Base-by-base conservation (phyloP, 1,140 invertebrate species). In the Asobara japonica region DNA sequence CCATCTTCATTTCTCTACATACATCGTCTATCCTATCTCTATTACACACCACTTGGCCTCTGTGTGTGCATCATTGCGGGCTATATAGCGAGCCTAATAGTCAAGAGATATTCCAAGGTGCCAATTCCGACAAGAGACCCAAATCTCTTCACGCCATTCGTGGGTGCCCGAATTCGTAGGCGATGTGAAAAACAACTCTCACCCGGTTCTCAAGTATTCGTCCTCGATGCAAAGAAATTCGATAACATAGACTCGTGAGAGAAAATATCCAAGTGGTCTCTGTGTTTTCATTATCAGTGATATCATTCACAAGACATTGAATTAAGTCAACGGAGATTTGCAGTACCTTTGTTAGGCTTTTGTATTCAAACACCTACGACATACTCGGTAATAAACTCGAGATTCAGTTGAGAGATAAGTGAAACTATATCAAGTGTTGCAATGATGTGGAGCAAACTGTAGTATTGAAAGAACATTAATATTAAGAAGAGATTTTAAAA, bases 21-120 rank as follows among this genome's bases (percentile, higher is more conserved):
- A 20, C 91, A 91, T 73, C 89, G 45, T 27, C 25, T 56, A 33
- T 96, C 95, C 0, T 97, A 96, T 80, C 89, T 95, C 89, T 96
- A 94, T 92, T 93, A 92, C 81, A 90, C 91, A 0, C 89, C 92
- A 1, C 85, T 95, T 30, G 94, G 93, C 61, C 89, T 93, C 64
- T 0, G 88, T 0, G 77, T 91, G 0, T 91, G 94, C 0, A 77
- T 94, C 18, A 45, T 92, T 0, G 79, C 93, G 27, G 94, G 94
- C 10, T 86, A 90, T 38, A 22, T 93, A 0, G 81, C 90, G 2
- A 92, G 91, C 74, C 77, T 84, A 18, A 38, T 89, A 18, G 77
- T 82, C 38, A 81, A 71, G 22, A 80, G 31, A 73, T 77, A 80
- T 41, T 79, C 69, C 65, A 82, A 75, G 31, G 71, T 22, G 48